Conservation (phyloP, 1,140 invertebrate species). For the Diabrotica undecimpunctata region DNA sequence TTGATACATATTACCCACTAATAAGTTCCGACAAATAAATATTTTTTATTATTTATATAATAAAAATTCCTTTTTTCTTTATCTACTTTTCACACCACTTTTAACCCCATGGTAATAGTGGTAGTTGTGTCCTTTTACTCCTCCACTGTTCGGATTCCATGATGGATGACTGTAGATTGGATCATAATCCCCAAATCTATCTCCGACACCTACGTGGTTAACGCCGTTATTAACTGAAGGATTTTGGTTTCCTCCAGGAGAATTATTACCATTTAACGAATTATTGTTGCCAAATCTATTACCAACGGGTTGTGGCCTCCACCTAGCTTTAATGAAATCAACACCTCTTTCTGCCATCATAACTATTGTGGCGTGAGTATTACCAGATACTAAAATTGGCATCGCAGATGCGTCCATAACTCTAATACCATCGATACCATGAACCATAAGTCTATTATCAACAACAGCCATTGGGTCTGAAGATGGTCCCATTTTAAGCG, state of each 20-base stretch:
- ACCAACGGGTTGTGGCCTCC: slow-evolving; percentile 11
- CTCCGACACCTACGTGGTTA: no score
- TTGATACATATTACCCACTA: no score
- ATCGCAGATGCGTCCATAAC: slow-evolving; percentile 79
- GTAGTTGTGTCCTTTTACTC: no score
- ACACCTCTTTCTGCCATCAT: slow-evolving; percentile 82
- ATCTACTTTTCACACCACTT: no score
- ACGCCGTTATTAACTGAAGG: no score
- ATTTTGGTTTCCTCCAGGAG: neutral
- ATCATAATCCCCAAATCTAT: no score
- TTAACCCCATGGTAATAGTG: no score
- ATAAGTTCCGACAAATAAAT: no score
- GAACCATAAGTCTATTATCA: slow-evolving; percentile 64
- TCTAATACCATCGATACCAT: slow-evolving; percentile 65
- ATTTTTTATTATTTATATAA: no score
- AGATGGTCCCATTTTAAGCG: slow-evolving; percentile 73
- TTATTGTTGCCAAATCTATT: slow-evolving; percentile 6
- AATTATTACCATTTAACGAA: neutral
- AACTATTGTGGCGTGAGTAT: slow-evolving; percentile 76
- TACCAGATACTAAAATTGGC: slow-evolving; percentile 70
- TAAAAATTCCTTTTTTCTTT: no score
- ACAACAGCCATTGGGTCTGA: slow-evolving; percentile 68
- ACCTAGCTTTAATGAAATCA: slow-evolving; percentile 71
- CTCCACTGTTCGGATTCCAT: no score
- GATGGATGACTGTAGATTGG: no score